Conservation (phyloP, 2,797 vertebrate genomes). For the Moxostoma hubbsi region DNA sequence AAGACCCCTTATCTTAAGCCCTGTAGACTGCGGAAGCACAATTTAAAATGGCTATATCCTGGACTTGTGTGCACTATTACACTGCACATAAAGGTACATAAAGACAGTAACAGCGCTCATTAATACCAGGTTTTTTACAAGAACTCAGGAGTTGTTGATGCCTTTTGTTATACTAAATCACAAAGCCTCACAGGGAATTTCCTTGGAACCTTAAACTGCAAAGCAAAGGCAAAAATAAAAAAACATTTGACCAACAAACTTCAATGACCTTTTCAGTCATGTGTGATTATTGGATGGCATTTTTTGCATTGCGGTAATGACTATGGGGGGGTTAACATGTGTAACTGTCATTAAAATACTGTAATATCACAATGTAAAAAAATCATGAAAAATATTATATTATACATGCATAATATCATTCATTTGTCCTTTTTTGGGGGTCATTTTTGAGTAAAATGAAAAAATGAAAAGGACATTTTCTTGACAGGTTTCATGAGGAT, state of each 20-base stretch:
- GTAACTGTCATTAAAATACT: too few relatives aligned
- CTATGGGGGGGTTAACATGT: too few relatives aligned
- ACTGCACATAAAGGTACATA: conserved; percentile 62
- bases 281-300: too few relatives aligned
- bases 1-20: not conserved
- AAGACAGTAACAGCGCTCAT: conserved; percentile 65
- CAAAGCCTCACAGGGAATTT: not conserved
- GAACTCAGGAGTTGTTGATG: not conserved
- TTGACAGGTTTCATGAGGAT: too few relatives aligned
- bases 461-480: too few relatives aligned
- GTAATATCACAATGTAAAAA: too few relatives aligned
- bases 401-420: too few relatives aligned
- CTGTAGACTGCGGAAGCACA: conserved; percentile 53
- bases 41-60: conserved; percentile 62
- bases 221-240: not conserved
- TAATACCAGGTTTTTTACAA: conserved; percentile 56
- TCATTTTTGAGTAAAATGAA: too few relatives aligned
- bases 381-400: too few relatives aligned
- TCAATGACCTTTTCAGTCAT: too few relatives aligned
- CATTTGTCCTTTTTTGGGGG: too few relatives aligned
- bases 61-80: conserved; percentile 51
- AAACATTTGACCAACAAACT: not conserved
- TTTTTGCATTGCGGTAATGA: too few relatives aligned
- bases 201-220: not conserved
- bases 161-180: conserved; percentile 6